Conservation (phyloP, 1,140 invertebrate genomes). For the Doryteuthis pealeii region DNA sequence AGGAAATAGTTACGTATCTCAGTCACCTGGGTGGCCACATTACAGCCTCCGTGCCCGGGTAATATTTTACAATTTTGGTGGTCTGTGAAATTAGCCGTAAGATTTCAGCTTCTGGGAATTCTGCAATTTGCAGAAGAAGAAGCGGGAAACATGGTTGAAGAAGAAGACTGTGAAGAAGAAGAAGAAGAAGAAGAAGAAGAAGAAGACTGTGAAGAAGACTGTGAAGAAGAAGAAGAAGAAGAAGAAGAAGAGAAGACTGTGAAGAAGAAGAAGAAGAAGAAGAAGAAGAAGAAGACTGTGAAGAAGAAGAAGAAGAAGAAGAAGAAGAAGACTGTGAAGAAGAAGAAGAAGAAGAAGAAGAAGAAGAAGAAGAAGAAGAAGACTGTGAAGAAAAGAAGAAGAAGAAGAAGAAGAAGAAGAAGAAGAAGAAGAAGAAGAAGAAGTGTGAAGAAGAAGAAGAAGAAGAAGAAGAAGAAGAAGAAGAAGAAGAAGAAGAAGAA, state of each 20-base stretch:
- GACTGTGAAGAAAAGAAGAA: too few relatives aligned
- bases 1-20: too few relatives aligned
- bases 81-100: too few relatives aligned
- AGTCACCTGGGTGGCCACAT: too few relatives aligned
- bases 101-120: too few relatives aligned
- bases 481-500: constrained; percentile 12
- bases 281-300: constrained; percentile 15
- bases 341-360: constrained; percentile 18
- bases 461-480: constrained; percentile 14
- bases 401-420: constrained; percentile 15
- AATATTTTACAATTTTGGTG: too few relatives aligned
- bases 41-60: too few relatives aligned
- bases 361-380: constrained; percentile 15
- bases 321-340: constrained; percentile 16
- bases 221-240: constrained; percentile 12
- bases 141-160: constrained; percentile 6
- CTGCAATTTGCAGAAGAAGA: too few relatives aligned
- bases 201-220: constrained; percentile 13
- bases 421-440: constrained; percentile 11
- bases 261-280: constrained; percentile 15
- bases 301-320: constrained; percentile 17
- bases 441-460: constrained; percentile 14
- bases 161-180: constrained; percentile 17
- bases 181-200: constrained; percentile 16
- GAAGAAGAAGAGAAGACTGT: background rate